phyloP scores from a whole-genome alignment of 1,140 invertebrate genomes.

The Heliconius congener region DNA sequence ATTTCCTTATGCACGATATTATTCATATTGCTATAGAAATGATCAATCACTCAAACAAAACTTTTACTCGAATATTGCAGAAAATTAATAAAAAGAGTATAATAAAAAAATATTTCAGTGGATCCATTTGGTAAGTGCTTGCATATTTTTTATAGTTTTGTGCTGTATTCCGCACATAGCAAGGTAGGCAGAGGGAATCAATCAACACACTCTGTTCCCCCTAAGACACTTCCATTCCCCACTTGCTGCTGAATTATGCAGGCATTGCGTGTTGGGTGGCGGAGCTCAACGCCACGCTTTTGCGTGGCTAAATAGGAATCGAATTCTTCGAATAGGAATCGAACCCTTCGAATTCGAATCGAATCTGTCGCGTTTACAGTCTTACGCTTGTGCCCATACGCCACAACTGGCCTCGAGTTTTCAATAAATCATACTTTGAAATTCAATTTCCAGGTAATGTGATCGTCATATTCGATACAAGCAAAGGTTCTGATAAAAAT shows the following conservation, averaged over 20 bases:
- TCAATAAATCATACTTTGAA: neutral
- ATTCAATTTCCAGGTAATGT: neutral
- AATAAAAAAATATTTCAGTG: neutral
- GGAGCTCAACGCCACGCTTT: neutral
- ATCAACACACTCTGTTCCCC: neutral
- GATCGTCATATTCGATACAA: neutral
- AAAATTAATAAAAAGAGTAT: neutral
- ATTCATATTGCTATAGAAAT: too few species aligned
- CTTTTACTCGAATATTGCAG: too few species aligned
- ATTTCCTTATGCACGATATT: too few species aligned
- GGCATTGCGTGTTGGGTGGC: neutral
- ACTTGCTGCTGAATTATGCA: neutral
- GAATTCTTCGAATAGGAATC: too few species aligned
- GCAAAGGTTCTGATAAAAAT: neutral
- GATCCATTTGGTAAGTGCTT: conserved; percentile 14
- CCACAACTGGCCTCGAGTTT: too few species aligned
- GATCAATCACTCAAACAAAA: too few species aligned
- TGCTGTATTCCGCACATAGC: too few species aligned
- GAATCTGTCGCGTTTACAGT: neutral
- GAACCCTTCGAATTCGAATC: too few species aligned
- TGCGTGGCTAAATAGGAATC: too few species aligned
- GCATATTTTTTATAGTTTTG: too few species aligned
- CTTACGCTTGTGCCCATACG: neutral
- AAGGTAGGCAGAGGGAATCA: neutral
- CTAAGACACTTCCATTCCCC: too few species aligned